phyloP scores from a whole-genome alignment of 1,140 invertebrate species.

The Melitaea cinxia region DNA sequence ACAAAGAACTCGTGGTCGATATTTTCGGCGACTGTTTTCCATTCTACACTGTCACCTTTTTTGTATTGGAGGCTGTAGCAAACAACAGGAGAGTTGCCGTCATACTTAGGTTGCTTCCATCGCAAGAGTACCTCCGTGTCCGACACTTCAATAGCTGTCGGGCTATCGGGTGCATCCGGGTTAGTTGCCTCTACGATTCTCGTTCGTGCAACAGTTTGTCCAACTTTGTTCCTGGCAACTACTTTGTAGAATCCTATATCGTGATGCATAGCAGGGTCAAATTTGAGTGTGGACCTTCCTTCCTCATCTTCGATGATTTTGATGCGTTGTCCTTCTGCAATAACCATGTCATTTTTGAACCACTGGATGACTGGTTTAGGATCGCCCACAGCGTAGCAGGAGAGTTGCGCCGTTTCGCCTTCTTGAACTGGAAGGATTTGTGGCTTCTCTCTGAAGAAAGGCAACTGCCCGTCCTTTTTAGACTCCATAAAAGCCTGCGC shows the following conservation, averaged over 20 bases:
- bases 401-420: conserved; percentile 89
- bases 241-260: conserved; percentile 97
- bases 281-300: conserved; percentile 89
- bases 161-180: conserved; percentile 93
- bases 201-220: conserved; percentile 88
- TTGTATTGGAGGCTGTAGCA: conserved; percentile 94
- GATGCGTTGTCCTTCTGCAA: conserved; percentile 90
- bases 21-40: conserved; percentile 93
- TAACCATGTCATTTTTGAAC: conserved; percentile 96
- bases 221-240: conserved; percentile 93
- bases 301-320: conserved; percentile 89
- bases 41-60: conserved; percentile 88
- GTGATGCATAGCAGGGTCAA: conserved; percentile 88
- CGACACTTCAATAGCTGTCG: conserved; percentile 90
- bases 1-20: conserved; percentile 97
- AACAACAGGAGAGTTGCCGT: conserved; percentile 91
- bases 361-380: conserved; percentile 96
- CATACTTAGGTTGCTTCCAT: conserved; percentile 93
- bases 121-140: conserved; percentile 93
- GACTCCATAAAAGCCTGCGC: conserved; percentile 91
- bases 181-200: conserved; percentile 88
- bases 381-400: conserved; percentile 93
- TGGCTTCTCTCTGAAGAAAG: conserved; percentile 92
- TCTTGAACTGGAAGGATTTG: conserved; percentile 89
- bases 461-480: conserved; percentile 89